phyloP scores from a whole-genome alignment of 37 sponge, comb jelly and placozoan genomes.

The Diacarnus erythraeanus region DNA sequence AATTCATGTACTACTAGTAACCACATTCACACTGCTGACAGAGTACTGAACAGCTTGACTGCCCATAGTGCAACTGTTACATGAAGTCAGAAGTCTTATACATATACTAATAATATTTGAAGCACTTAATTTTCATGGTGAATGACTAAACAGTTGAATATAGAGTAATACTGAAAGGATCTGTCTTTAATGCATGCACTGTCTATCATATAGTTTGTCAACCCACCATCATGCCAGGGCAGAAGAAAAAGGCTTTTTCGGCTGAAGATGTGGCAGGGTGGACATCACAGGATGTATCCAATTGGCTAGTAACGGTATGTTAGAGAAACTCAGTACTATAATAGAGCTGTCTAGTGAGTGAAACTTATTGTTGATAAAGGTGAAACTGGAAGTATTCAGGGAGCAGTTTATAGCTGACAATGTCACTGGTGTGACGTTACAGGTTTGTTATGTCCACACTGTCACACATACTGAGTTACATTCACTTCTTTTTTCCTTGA shows the following conservation, averaged over 20 bases:
- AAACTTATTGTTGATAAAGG: too few species aligned
- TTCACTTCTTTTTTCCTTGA: neutral
- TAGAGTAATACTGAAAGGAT: too few species aligned
- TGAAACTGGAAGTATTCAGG: neutral
- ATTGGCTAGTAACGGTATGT: conserved; percentile 1
- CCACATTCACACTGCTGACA: too few species aligned
- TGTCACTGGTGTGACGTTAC: neutral
- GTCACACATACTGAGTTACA: neutral
- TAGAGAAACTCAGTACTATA: too few species aligned
- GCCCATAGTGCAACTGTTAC: too few species aligned
- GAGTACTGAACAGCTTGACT: too few species aligned
- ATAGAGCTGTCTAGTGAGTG: too few species aligned
- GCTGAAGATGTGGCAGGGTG: neutral
- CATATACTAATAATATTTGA: neutral
- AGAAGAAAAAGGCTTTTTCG: neutral
- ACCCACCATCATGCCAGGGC: neutral
- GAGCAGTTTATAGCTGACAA: neutral
- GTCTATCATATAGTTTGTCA: neutral
- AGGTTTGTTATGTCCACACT: conserved; percentile 4
- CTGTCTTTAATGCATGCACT: neutral
- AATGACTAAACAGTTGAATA: too few species aligned
- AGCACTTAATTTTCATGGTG: too few species aligned
- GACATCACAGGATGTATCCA: neutral
- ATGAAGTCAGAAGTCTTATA: neutral
- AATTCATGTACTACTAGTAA: too few species aligned